Conservation (phyloP, 2,113 vertebrate species). For the Daubentonia madagascariensis region DNA sequence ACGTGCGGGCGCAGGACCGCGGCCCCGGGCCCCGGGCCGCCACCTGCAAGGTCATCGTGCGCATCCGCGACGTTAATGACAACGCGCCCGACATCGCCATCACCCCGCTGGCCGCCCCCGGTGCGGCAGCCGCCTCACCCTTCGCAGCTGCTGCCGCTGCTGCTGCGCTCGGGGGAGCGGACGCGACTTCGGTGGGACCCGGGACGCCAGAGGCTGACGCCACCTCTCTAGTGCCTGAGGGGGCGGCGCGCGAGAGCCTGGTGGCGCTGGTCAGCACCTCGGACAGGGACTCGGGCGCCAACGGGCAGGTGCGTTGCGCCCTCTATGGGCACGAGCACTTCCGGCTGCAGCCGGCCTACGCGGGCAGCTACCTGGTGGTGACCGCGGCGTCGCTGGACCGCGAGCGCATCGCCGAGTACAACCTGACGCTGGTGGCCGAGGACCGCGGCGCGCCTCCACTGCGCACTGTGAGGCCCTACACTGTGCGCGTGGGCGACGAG, state of each 20-base stretch:
- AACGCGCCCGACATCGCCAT: slow-evolving; percentile 93
- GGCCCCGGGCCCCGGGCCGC: slow-evolving; percentile 90
- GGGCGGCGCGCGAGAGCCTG: slow-evolving; percentile 91
- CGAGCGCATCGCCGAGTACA: slow-evolving; percentile 92
- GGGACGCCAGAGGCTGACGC: slow-evolving; percentile 75
- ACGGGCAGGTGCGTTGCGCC: slow-evolving; percentile 93
- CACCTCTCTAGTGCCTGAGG: slow-evolving; percentile 81
- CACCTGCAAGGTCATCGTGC: slow-evolving; percentile 93
- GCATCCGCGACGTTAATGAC: slow-evolving; percentile 94
- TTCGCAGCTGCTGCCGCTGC: slow-evolving; percentile 82
- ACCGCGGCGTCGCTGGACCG: slow-evolving; percentile 89
- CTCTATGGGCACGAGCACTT: slow-evolving; percentile 94
- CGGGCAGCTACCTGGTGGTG: slow-evolving; percentile 95
- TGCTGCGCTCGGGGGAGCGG: slow-evolving; percentile 79
- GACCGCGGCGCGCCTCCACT: slow-evolving; percentile 93
- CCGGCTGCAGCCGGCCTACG: slow-evolving; percentile 91
- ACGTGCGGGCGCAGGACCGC: slow-evolving; percentile 92
- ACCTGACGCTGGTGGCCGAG: slow-evolving; percentile 94
- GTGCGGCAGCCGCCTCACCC: slow-evolving; percentile 78
- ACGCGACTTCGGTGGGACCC: slow-evolving; percentile 51
- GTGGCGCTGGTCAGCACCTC: slow-evolving; percentile 95
- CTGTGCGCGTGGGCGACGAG: slow-evolving; percentile 90
- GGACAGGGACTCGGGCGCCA: slow-evolving; percentile 92
- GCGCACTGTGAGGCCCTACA: slow-evolving; percentile 89
- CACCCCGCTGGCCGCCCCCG: slow-evolving; percentile 90